A percentile compares a stretch with the other conserved stretches of the same genome.
Evolutionary conservation across 2,113 vertebrate genomes (phyloP).

Genomic region (Cisticola juncidis): DNA sequence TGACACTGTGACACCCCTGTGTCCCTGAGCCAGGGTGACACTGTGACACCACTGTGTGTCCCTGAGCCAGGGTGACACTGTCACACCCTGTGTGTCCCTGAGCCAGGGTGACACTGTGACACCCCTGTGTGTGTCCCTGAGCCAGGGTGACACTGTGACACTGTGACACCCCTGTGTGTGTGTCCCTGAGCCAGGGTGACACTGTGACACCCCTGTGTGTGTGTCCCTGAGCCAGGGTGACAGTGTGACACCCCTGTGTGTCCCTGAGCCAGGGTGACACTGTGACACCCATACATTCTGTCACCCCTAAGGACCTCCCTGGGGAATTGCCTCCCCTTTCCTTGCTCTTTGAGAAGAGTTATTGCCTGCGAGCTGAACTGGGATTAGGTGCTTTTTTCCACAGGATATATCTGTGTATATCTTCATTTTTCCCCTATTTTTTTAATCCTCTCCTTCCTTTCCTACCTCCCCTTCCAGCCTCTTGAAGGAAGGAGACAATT

Average conservation of each 20-base stretch:
- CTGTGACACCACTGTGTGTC: not conserved
- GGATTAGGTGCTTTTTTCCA: not conserved
- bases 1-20: not conserved
- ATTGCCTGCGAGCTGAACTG: not conserved
- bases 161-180: accelerated
- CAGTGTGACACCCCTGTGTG: not conserved
- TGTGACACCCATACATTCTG: not conserved
- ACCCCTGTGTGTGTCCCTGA: not conserved
- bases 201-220: not conserved
- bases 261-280: too few relatives aligned
- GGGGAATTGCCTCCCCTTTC: not conserved
- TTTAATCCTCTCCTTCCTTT: not conserved
- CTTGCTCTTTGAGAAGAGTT: not conserved
- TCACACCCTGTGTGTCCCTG: too few relatives aligned
- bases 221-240: not conserved
- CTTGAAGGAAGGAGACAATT: not conserved
- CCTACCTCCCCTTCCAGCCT: not conserved
- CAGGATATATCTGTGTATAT: not conserved
- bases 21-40: not conserved
- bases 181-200: not conserved
- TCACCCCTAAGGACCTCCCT: not conserved
- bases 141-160: not conserved
- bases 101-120: not conserved
- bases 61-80: not conserved
- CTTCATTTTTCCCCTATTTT: accelerated